Base-by-base conservation (phyloP, 2,797 vertebrate species). In the Gallinago solitaria region DNA sequence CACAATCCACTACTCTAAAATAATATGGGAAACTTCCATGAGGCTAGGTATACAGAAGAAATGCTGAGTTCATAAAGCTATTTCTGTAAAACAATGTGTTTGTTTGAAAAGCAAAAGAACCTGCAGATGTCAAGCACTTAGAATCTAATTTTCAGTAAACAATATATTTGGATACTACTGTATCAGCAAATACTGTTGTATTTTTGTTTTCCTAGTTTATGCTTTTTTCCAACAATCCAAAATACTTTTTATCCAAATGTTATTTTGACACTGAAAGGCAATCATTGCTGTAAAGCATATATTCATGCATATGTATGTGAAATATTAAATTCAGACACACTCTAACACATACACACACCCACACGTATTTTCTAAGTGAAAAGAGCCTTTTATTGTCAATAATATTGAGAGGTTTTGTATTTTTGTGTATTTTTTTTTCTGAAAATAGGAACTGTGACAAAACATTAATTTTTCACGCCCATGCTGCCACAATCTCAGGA, bases 61-160 rank as follows among this genome's bases (percentile, higher is more conserved):
- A 43, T 41, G 6, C 6, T 48, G 33, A 5, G 12, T 60, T 91
- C 25, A 33, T 56, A 33, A 73, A 74, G 3, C 37, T 73, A 9
- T 68, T 77, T 71, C 79, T 77, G 24, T 69, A 65, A 80, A 93
- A 74, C 16, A 48, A 8, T 25, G 3, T 33, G 6, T 67, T 80
- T 93, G 14, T 74, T 65, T 83, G 53, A 74, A 93, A 93, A 70
- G 15, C 6, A 53, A 35, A 86, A 74, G 43, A 83, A 48, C 15
- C 16, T 25, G 25, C 25, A 81, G 45, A 73, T 54, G 10, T 43
- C 45, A 85, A 28, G 30, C 8, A n/a, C 35, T 67, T 75, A 70
- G 16, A 70, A 80, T n/a, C 9, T 21, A 47, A 33, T 67, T 74
- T 83, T 43, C 20, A 47, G 20, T n/a, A 39, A 69, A 71, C 7